phyloP scores from a whole-genome alignment of 2,113 vertebrate genomes.

The Petaurus breviceps region DNA sequence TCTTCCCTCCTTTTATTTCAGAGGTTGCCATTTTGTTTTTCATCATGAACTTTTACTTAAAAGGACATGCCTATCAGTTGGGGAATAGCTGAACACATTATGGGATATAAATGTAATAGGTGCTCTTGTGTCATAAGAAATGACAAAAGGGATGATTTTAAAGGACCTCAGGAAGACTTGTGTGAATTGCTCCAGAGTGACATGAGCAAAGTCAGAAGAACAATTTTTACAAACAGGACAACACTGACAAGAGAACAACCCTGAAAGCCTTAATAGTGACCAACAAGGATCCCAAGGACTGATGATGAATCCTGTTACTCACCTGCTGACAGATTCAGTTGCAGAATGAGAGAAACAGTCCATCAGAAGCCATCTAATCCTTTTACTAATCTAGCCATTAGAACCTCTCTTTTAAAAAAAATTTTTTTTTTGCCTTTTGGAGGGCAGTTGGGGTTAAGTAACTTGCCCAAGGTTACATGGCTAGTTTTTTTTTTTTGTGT shows the following conservation, averaged over 20 bases:
- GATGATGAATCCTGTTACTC: background rate
- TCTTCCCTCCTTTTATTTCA: background rate
- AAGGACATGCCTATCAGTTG: background rate
- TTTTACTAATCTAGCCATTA: background rate
- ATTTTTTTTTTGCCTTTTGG: too few species aligned
- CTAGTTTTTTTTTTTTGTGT: too few species aligned
- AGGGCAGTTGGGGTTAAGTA: too few species aligned
- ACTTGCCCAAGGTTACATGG: too few species aligned
- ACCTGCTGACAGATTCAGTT: background rate
- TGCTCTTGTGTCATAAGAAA: background rate
- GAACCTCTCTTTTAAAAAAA: background rate
- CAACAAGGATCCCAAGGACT: background rate
- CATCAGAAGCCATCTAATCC: background rate
- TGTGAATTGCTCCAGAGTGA: background rate
- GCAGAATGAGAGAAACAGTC: background rate
- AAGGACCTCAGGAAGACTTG: background rate
- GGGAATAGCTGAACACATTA: background rate
- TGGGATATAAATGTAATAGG: background rate
- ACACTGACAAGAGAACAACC: background rate
- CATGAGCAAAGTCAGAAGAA: background rate
- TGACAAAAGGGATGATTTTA: background rate
- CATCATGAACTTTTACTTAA: background rate
- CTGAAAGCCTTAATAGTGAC: background rate
- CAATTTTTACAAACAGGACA: background rate
- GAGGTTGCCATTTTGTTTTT: background rate